A percentile compares a stretch with the other conserved stretches of the same genome.
Evolutionary conservation across 2,888 invertebrate genomes (phyloP).

Genomic region (Rugalucina vietnamica): DNA sequence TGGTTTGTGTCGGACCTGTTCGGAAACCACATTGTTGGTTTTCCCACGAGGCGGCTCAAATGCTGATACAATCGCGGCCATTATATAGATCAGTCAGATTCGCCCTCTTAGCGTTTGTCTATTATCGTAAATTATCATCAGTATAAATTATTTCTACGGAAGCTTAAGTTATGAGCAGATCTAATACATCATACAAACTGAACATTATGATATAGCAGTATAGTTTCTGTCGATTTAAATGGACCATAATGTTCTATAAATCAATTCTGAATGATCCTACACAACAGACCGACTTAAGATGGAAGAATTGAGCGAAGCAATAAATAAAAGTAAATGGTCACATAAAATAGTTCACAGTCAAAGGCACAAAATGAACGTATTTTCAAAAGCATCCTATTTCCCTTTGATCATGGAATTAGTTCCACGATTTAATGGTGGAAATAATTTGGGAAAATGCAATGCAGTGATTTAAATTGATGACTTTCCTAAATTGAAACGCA

Average conservation of each 20-base stretch:
- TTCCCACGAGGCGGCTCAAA: too few relatives aligned
- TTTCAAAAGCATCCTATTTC: neutral
- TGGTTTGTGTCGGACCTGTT: too few relatives aligned
- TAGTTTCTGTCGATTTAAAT: conserved; percentile 14
- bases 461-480: neutral
- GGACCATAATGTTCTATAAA: conserved; percentile 16
- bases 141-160: conserved; percentile 8
- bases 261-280: neutral
- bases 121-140: conserved; percentile 17
- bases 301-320: neutral
- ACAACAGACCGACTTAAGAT: conserved; percentile 4
- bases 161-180: conserved; percentile 6
- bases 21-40: too few relatives aligned
- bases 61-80: too few relatives aligned
- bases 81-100: neutral
- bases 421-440: neutral
- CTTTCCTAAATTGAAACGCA: neutral
- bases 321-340: conserved; percentile 13
- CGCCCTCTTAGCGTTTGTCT: neutral
- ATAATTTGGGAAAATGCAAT: neutral
- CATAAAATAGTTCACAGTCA: neutral
- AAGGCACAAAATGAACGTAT: neutral
- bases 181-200: neutral
- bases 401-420: neutral
- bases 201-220: conserved; percentile 7